Conservation (phyloP, 1,140 invertebrate species). For the Cephus cinctus region DNA sequence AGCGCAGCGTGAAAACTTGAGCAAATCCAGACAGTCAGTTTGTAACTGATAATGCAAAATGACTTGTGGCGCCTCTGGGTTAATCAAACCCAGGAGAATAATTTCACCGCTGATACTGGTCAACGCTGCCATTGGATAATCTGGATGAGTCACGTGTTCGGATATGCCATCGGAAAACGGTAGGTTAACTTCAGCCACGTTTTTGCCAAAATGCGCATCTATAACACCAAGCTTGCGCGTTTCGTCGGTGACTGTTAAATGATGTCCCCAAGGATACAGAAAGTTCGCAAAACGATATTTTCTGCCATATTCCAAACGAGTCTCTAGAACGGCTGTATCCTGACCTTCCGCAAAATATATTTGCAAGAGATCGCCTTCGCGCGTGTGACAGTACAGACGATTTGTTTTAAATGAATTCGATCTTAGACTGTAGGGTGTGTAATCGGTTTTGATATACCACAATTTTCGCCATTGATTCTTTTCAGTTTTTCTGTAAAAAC, state of each 20-base stretch:
- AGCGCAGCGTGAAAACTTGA: slow-evolving; percentile 44
- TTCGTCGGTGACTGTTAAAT: slow-evolving; percentile 27
- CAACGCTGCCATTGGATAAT: slow-evolving; percentile 35
- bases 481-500: slow-evolving; percentile 28
- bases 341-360: slow-evolving; percentile 17
- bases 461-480: slow-evolving; percentile 25
- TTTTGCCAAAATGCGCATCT: slow-evolving; percentile 23
- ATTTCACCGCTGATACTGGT: slow-evolving; percentile 37
- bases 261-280: slow-evolving; percentile 43
- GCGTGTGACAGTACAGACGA: slow-evolving; percentile 37
- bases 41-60: slow-evolving; percentile 30
- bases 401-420: slow-evolving; percentile 25
- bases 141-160: slow-evolving; percentile 29
- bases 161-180: slow-evolving; percentile 25
- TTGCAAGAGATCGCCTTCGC: slow-evolving; percentile 39
- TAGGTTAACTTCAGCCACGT: slow-evolving; percentile 22
- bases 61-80: slow-evolving; percentile 28
- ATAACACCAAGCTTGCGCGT: slow-evolving; percentile 28
- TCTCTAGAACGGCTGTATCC: slow-evolving; percentile 2
- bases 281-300: slow-evolving; percentile 33
- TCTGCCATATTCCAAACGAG: slow-evolving; percentile 23
- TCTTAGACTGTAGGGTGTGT: slow-evolving; percentile 27
- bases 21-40: slow-evolving; percentile 27
- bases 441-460: slow-evolving; percentile 29
- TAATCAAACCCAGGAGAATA: slow-evolving; percentile 22